Evolutionary conservation across 92 coral and sea anemone species (phyloP).

Genomic region (Actinernus sp.): DNA sequence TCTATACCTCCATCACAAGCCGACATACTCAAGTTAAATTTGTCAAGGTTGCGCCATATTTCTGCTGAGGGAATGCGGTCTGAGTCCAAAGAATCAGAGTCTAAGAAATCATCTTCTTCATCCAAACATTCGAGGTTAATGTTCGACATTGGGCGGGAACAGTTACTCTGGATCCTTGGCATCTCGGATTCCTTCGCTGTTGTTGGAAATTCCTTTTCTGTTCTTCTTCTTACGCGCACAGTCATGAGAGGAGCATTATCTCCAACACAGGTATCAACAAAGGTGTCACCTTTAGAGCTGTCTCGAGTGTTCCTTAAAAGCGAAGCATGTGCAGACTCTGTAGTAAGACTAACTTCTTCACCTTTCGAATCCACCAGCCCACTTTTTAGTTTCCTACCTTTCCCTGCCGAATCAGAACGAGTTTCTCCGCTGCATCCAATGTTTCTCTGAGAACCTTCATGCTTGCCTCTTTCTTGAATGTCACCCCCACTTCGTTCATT

Average conservation of each 20-base stretch:
- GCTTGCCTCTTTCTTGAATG: neutral
- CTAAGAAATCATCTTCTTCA: conserved; percentile 17
- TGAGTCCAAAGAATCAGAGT: conserved; percentile 47
- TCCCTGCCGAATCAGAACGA: no score
- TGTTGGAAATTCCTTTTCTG: neutral
- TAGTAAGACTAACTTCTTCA: no score
- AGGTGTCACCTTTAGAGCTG: no score
- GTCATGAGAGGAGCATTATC: conserved; percentile 1
- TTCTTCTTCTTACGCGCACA: conserved; percentile 19
- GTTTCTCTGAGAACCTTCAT: neutral
- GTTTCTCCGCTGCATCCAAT: no score
- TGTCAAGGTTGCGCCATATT: conserved; percentile 64
- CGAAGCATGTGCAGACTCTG: no score
- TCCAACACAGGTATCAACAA: neutral
- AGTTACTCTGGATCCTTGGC: neutral
- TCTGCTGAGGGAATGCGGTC: conserved; percentile 76
- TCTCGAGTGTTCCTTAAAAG: no score
- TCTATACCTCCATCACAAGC: conserved; percentile 1
- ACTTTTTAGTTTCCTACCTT: no score
- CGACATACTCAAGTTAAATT: conserved; percentile 63
- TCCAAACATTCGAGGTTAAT: neutral
- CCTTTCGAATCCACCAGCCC: no score
- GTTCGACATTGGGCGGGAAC: neutral
- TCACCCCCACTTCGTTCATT: neutral
- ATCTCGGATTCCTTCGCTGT: neutral